phyloP scores from a whole-genome alignment of 35 echinoderm and acorn worm genomes.

The Nesometra sesokonis region DNA sequence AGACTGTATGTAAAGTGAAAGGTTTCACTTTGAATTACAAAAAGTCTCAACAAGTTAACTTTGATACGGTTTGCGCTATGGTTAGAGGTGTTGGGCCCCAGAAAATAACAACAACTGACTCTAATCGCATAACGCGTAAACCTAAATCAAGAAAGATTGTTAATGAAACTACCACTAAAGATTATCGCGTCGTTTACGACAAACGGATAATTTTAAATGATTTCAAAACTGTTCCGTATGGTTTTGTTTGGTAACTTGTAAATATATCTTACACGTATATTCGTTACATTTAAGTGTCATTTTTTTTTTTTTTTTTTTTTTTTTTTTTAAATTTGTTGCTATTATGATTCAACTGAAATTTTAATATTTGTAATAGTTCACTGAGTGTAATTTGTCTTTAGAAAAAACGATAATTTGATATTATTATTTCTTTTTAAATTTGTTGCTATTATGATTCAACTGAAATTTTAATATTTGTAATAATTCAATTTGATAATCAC shows the following conservation, averaged over 20 bases:
- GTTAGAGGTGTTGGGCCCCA: neutral
- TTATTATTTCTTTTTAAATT: too few species aligned
- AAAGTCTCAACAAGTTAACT: neutral
- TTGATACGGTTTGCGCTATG: conserved; percentile 16
- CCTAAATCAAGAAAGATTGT: neutral
- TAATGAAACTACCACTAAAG: neutral
- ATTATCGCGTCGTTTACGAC: neutral
- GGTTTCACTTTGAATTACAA: neutral
- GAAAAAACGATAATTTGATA: neutral
- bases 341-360: too few species aligned
- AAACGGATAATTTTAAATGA: neutral
- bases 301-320: too few species aligned
- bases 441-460: too few species aligned
- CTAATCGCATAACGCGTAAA: neutral
- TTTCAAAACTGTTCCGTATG: neutral
- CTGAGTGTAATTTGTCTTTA: neutral
- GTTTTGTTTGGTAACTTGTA: neutral
- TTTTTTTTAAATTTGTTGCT: too few species aligned
- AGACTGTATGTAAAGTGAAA: conserved; percentile 8
- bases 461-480: too few species aligned
- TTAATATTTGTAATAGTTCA: too few species aligned
- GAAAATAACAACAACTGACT: neutral
- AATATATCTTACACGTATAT: too few species aligned
- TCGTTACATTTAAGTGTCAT: too few species aligned
- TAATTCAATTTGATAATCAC: too few species aligned